Evolutionary conservation across 2,888 invertebrate genomes (phyloP).

Genomic region (Oxyteleia sp.): DNA sequence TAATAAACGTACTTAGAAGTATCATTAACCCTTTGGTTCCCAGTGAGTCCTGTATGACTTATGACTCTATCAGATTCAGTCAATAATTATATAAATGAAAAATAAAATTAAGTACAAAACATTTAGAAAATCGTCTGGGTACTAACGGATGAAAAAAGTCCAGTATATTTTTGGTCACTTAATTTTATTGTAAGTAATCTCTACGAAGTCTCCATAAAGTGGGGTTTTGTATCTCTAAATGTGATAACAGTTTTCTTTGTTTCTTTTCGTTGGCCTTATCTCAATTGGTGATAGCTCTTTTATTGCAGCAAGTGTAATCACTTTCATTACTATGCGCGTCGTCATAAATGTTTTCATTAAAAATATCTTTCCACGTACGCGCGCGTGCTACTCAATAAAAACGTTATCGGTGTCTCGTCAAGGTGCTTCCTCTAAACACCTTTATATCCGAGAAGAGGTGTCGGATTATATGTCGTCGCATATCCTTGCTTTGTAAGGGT

Average conservation of each 20-base stretch:
- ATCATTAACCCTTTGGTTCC: too few relatives aligned
- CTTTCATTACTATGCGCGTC: conserved; percentile 34
- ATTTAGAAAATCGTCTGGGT: too few relatives aligned
- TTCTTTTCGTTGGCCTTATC: too few relatives aligned
- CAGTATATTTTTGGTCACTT: neutral
- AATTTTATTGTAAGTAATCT: neutral
- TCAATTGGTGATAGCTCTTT: conserved; percentile 42
- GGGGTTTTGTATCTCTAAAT: neutral
- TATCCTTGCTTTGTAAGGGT: conserved; percentile 75
- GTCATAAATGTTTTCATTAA: conserved; percentile 67
- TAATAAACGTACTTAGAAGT: too few relatives aligned
- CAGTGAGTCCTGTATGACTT: too few relatives aligned
- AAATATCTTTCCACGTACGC: conserved; percentile 48
- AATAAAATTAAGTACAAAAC: too few relatives aligned
- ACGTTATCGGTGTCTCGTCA: conserved; percentile 61
- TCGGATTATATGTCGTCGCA: conserved; percentile 77
- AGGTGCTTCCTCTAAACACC: conserved; percentile 72
- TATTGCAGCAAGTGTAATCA: conserved; percentile 48
- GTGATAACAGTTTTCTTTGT: conserved; percentile 13
- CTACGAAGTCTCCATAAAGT: conserved; percentile 1
- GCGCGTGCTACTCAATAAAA: conserved; percentile 72
- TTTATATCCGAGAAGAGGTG: conserved; percentile 76
- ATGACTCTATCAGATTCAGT: too few relatives aligned
- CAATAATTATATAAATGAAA: too few relatives aligned
- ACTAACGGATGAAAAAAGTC: neutral